phyloP scores from a whole-genome alignment of 2,888 invertebrate genomes.

The Tachina lurida region DNA sequence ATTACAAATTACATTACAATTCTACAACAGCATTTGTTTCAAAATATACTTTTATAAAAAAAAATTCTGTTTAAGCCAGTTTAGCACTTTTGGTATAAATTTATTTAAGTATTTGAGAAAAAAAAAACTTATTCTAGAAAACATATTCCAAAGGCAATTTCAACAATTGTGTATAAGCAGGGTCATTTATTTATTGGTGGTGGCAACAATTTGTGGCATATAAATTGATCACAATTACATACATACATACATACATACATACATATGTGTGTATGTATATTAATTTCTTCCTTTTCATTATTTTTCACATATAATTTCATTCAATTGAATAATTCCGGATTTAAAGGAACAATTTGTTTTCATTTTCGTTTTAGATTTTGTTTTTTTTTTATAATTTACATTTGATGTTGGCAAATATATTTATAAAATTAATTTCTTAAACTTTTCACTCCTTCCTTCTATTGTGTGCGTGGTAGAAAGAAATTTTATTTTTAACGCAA shows the following conservation, averaged over 20 bases:
- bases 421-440: constrained; percentile 12
- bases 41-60: not conserved
- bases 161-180: constrained; percentile 37
- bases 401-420: not conserved
- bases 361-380: too few species aligned
- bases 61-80: not conserved
- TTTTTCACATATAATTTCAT: not conserved
- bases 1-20: constrained; percentile 13
- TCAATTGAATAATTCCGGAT: too few species aligned
- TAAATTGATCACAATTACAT: not conserved
- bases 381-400: not conserved
- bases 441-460: constrained; percentile 20
- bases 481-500: constrained; percentile 34
- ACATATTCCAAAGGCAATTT: constrained; percentile 59
- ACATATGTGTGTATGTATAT: not conserved
- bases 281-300: constrained; percentile 1
- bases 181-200: constrained; percentile 7
- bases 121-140: not conserved
- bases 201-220: constrained; percentile 12
- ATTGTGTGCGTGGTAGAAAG: constrained; percentile 8
- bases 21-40: constrained; percentile 50
- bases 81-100: not conserved
- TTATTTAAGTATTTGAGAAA: not conserved
- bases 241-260: too few species aligned
- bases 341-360: too few species aligned